Evolutionary conservation across 2,888 invertebrate species (phyloP).

Genomic region (Bellardia bayeri): DNA sequence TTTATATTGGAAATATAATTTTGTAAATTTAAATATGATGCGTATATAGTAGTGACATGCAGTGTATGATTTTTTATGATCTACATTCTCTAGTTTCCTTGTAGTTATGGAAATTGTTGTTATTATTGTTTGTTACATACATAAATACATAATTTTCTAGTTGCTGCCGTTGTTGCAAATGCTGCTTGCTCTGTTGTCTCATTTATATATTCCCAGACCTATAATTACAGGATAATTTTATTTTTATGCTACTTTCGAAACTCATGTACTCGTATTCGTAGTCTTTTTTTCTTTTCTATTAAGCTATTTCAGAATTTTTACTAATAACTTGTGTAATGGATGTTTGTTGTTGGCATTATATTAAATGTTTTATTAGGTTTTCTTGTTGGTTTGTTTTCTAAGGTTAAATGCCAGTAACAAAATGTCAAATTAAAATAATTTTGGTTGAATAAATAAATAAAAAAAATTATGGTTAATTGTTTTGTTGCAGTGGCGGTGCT

Average conservation of each 20-base stretch:
- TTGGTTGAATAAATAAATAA: conserved; percentile 67
- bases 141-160: conserved; percentile 38
- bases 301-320: conserved; percentile 12
- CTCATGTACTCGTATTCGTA: conserved; percentile 23
- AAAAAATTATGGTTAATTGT: conserved; percentile 59
- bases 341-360: conserved; percentile 10
- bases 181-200: conserved; percentile 43
- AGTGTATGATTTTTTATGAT: conserved; percentile 19
- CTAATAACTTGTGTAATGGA: conserved; percentile 65
- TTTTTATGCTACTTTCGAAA: conserved; percentile 51
- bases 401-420: conserved; percentile 9
- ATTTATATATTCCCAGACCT: conserved; percentile 62
- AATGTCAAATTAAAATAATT: conserved; percentile 70
- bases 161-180: conserved; percentile 22
- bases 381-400: background rate
- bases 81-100: conserved; percentile 47
- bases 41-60: no score
- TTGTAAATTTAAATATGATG: no score
- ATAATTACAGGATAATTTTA: conserved; percentile 69
- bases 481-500: background rate
- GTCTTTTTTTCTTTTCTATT: conserved; percentile 17
- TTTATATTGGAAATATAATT: no score
- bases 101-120: conserved; percentile 60
- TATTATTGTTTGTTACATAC: conserved; percentile 28
- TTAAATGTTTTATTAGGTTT: conserved; percentile 8